Base-by-base conservation (phyloP, 2,113 vertebrate species). In the Caloenas nicobarica region DNA sequence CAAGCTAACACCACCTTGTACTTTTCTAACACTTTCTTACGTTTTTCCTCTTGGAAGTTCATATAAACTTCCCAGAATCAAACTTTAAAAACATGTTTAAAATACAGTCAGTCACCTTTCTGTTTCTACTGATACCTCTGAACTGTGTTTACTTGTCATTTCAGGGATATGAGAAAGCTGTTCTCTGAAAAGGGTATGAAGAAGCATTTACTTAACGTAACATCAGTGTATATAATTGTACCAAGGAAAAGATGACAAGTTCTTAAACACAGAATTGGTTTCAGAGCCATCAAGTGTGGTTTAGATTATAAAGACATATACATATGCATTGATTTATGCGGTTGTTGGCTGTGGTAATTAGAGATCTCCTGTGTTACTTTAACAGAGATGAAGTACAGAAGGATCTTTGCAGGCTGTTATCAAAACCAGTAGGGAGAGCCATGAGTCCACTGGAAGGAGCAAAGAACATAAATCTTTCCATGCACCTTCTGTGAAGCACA, bases 351-450 rank as follows among this genome's bases (percentile, higher is more conserved):
- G 22, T n/a, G 56, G 51, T 77, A 88, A 71, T 91, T 61, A 80
- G 58, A 77, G 25, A 36, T 83, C 56, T 86, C 19, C 31, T 3
- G 19, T 73, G n/a, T 58, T 80, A 42, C 4, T 7, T 48, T 60
- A 86, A 58, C 36, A 64, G 77, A 80, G 57, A 50, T n/a, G 11
- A 91, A 86, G 31, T 48, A 15, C 31, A 86, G 76, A 62, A 73
- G 26, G 44, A 64, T 70, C 80, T 97, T 88, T 97, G 93, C 92
- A 96, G 34, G 48, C 95, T 94, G 42, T 93, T 90, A 22, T 21
- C 60, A 88, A 68, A 96, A 71, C 95, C 95, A 96, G 95, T 57
- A 97, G 96, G 92, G 96, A 95, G 96, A 97, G 95, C 96, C 86
- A 0, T 88, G 90, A 96, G 93, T 90, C 95, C 90, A 90, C 85